Conservation (phyloP, 2,797 vertebrate genomes). For the Crypturellus tataupa region DNA sequence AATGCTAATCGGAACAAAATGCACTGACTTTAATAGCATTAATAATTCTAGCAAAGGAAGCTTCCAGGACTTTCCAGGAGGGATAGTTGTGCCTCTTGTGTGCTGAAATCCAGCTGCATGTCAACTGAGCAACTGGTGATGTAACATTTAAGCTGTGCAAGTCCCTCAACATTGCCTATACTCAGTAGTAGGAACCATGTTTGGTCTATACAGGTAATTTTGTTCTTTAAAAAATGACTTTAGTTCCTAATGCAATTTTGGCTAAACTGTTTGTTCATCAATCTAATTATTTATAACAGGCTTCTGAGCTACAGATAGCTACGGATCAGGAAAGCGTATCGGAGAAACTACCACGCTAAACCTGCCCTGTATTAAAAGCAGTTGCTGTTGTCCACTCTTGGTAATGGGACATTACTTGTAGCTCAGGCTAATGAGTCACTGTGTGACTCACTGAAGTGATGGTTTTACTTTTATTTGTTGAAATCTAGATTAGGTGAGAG, state of each 20-base stretch:
- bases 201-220: background rate
- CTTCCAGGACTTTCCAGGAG: background rate
- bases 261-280: background rate
- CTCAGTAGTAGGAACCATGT: background rate
- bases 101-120: background rate
- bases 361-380: background rate
- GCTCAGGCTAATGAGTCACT: background rate
- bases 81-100: rapidly evolving
- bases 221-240: background rate
- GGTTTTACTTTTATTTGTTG: background rate
- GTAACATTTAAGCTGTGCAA: background rate
- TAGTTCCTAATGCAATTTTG: constrained; percentile 7
- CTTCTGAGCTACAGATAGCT: background rate
- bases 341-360: background rate
- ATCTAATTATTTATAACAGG: background rate
- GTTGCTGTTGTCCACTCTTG: background rate
- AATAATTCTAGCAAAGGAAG: background rate
- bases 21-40: background rate
- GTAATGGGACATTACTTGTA: background rate
- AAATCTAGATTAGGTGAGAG: background rate
- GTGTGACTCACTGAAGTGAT: background rate
- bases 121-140: background rate
- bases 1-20: background rate
- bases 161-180: background rate
- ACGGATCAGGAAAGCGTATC: background rate